These are phyloP conservation scores for Cetoscarus ocellatus DNA, from an alignment of 2,797 vertebrate genomes.

Conservation along the genomic window DNA sequence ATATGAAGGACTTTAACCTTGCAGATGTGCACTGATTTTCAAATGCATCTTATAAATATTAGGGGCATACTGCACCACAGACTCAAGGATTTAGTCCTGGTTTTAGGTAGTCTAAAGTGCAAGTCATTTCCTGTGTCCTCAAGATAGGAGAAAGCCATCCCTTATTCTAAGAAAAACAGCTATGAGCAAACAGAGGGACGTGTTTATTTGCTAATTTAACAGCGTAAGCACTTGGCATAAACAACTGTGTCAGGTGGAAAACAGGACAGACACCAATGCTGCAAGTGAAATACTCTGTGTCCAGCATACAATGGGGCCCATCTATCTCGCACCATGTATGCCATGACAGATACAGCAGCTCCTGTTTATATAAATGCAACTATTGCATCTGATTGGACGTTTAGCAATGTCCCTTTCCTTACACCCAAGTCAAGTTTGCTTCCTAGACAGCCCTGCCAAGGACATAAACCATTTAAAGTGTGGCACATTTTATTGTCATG, in stretches of 20 bases:
- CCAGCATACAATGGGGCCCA: slow-evolving; percentile 5
- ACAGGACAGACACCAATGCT: background rate
- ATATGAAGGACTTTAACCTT: too few species aligned
- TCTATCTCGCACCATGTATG: background rate
- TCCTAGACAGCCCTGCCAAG: background rate
- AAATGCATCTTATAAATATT: too few species aligned
- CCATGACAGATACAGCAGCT: slow-evolving; percentile 4
- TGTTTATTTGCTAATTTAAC: too few species aligned
- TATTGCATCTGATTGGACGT: background rate
- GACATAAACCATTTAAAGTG: background rate
- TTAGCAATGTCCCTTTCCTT: background rate
- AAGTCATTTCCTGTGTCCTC: too few species aligned
- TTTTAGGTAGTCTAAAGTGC: too few species aligned
- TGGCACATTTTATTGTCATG: slow-evolving; percentile 3
- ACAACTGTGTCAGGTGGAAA: background rate
- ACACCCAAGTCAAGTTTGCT: background rate
- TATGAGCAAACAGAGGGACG: too few species aligned
- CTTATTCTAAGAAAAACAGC: too few species aligned
- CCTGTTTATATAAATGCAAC: slow-evolving; percentile 7
- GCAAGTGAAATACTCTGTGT: background rate
- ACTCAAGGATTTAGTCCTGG: too few species aligned
- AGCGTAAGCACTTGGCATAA: too few species aligned
- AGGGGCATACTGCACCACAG: too few species aligned
- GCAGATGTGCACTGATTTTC: too few species aligned
- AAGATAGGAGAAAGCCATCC: too few species aligned